phyloP scores from a whole-genome alignment of 2,888 invertebrate species.

The Bhutanitis thaidina region DNA sequence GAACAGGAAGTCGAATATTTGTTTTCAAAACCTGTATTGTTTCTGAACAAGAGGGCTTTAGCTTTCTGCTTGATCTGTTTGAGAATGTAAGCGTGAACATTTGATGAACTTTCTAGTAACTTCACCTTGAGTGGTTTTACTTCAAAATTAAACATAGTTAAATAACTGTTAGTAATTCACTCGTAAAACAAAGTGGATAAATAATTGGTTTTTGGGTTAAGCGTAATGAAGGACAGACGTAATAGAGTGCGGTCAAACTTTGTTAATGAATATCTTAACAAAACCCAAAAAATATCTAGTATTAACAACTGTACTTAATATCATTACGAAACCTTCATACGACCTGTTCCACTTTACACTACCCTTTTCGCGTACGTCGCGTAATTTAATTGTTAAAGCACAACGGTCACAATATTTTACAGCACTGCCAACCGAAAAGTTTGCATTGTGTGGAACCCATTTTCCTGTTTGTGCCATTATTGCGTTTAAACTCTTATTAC shows the following conservation, averaged over 20 bases:
- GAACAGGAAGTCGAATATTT: too few relatives aligned
- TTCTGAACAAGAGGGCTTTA: too few relatives aligned
- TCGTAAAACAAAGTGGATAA: background rate
- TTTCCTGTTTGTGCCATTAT: constrained; percentile 14
- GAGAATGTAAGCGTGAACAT: too few relatives aligned
- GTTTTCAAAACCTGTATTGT: too few relatives aligned
- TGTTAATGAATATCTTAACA: background rate
- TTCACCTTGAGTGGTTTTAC: background rate
- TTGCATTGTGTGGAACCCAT: constrained; percentile 13
- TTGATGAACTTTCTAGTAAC: too few relatives aligned
- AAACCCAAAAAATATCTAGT: constrained; percentile 9
- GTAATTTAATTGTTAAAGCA: constrained; percentile 20
- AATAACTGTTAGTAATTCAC: background rate
- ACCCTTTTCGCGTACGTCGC: constrained; percentile 8
- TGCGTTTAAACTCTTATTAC: constrained; percentile 16
- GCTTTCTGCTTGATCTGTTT: too few relatives aligned
- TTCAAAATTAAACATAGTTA: background rate
- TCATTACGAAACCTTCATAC: constrained; percentile 1
- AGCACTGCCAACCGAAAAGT: constrained; percentile 14
- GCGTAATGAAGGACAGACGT: background rate
- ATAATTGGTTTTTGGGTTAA: background rate
- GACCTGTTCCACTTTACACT: constrained; percentile 13
- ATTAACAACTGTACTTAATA: background rate
- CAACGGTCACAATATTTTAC: constrained; percentile 17
- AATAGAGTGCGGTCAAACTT: too few relatives aligned